These are phyloP conservation scores for Chiroxiphia lanceolata DNA, from an alignment of 2,797 vertebrate species.

Conservation along the genomic window DNA sequence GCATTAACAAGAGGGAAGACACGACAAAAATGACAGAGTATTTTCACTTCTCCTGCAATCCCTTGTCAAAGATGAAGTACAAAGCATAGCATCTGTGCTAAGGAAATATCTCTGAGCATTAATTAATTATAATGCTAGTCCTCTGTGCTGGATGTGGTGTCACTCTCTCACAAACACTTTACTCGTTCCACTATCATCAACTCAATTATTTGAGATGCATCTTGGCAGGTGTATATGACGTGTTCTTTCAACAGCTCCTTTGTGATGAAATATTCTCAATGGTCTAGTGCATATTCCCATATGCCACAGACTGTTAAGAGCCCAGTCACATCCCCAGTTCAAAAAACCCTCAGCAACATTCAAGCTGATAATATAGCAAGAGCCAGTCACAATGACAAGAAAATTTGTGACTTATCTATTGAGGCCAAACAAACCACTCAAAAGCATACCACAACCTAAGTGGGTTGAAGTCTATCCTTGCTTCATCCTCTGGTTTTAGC, in stretches of 20 bases:
- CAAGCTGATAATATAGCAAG: neutral
- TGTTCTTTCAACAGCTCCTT: constrained; percentile 27
- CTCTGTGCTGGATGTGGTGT: constrained; percentile 8
- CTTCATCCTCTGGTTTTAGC: neutral
- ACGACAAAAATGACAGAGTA: constrained; percentile 8
- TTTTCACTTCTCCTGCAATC: constrained; percentile 16
- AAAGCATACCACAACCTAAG: neutral
- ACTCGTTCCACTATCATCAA: neutral
- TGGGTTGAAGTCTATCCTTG: neutral
- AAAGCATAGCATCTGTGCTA: constrained; percentile 14
- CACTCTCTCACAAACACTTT: constrained; percentile 24
- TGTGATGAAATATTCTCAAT: constrained; percentile 38
- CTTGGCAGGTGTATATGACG: constrained; percentile 4
- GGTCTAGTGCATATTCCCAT: neutral
- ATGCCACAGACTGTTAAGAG: constrained; percentile 5
- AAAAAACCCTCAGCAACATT: neutral
- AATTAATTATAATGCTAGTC: constrained; percentile 50
- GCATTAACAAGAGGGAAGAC: constrained; percentile 5
- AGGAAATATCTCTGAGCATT: constrained; percentile 35
- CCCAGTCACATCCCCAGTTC: neutral
- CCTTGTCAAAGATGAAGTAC: constrained; percentile 10
- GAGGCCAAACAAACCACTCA: neutral
- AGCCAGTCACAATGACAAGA: neutral
- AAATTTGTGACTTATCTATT: neutral
- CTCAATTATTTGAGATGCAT: constrained; percentile 46